A percentile compares a stretch with the other conserved stretches of the same genome.
Conservation (phyloP, 2,888 invertebrate genomes). For the Pseudococcus longispinus region DNA sequence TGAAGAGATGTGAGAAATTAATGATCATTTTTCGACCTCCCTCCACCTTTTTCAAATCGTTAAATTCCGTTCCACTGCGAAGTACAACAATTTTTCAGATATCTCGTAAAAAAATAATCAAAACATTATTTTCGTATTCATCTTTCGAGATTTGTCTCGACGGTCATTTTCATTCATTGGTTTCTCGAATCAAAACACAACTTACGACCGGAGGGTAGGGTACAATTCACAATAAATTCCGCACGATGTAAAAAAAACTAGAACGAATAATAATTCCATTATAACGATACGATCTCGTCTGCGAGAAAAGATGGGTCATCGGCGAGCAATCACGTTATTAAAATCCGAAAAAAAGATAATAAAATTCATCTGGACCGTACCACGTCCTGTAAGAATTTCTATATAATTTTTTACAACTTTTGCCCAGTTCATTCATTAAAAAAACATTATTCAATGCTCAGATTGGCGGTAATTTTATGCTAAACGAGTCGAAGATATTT, state of each 20-base stretch:
- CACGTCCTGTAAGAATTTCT: background rate
- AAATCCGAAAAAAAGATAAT: background rate
- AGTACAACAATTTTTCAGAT: too few species aligned
- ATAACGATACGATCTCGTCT: background rate
- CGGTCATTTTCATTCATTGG: too few species aligned
- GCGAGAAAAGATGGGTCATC: background rate
- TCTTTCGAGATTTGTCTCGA: too few species aligned
- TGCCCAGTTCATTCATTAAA: slow-evolving; percentile 24
- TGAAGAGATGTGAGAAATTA: too few species aligned
- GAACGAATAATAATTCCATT: background rate
- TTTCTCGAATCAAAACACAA: background rate
- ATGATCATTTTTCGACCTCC: too few species aligned
- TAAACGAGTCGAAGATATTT: slow-evolving; percentile 40
- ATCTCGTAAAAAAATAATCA: too few species aligned
- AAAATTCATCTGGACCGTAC: background rate
- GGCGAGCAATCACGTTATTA: background rate
- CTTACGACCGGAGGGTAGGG: background rate
- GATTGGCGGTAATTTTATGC: slow-evolving; percentile 45
- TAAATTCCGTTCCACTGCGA: too few species aligned
- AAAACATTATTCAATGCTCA: slow-evolving; percentile 46
- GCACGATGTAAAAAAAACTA: background rate
- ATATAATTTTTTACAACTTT: slow-evolving; percentile 3
- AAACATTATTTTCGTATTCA: too few species aligned
- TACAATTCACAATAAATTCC: background rate
- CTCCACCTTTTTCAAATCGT: too few species aligned